phyloP scores from a whole-genome alignment of 2,113 vertebrate genomes.

The Mohoua ochrocephala region DNA sequence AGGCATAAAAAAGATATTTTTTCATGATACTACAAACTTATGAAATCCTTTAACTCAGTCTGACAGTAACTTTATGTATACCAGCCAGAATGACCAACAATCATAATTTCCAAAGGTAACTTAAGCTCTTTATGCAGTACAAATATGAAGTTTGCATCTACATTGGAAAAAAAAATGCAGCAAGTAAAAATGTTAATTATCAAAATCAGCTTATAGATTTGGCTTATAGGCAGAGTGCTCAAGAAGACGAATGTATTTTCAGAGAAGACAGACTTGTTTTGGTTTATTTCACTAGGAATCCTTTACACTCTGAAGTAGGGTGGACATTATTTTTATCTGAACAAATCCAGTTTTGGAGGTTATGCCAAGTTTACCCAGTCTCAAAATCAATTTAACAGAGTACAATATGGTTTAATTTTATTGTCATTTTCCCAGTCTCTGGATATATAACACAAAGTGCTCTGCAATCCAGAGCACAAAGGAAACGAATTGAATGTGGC shows the following conservation, averaged over 20 bases:
- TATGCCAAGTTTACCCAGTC: background rate
- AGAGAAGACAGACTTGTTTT: background rate
- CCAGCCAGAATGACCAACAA: background rate
- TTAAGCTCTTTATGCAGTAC: background rate
- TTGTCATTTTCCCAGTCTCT: background rate
- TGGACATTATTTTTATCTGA: background rate
- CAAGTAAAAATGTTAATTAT: background rate
- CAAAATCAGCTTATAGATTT: background rate
- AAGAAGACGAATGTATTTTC: background rate
- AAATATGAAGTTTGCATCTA: background rate
- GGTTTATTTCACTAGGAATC: background rate
- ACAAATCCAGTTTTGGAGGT: background rate
- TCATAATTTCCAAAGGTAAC: background rate
- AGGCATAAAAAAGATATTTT: background rate
- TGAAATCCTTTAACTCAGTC: background rate
- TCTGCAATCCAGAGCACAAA: background rate
- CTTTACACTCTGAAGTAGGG: background rate
- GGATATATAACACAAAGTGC: background rate
- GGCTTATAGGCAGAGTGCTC: background rate
- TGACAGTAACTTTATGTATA: background rate
- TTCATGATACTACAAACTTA: background rate
- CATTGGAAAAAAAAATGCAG: background rate
- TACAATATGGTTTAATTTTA: background rate
- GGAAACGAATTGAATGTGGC: background rate
- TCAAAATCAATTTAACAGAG: background rate